Conservation (phyloP, 2,113 vertebrate species). For the Silurus glanis region DNA sequence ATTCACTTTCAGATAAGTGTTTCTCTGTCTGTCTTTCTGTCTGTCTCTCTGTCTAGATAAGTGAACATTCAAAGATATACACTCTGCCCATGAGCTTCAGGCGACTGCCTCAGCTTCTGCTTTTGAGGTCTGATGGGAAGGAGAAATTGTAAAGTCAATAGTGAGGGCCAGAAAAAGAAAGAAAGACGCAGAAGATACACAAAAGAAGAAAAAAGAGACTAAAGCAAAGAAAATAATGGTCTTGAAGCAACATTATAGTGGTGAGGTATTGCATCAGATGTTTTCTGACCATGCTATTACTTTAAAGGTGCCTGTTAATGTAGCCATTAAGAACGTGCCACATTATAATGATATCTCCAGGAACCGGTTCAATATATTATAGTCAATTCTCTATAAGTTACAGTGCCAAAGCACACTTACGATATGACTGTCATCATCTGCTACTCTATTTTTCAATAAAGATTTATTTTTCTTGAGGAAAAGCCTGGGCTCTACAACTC, state of each 20-base stretch:
- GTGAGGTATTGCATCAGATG: conserved; percentile 69
- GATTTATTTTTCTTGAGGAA: conserved; percentile 11
- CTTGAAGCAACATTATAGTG: conserved; percentile 63
- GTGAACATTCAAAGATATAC: conserved; percentile 66
- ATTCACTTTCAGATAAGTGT: not conserved
- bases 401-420: conserved; percentile 2
- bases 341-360: conserved; percentile 31
- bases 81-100: conserved; percentile 62
- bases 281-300: conserved; percentile 34
- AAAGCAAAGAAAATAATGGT: conserved; percentile 66
- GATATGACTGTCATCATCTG: conserved; percentile 24
- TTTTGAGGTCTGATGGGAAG: conserved; percentile 65
- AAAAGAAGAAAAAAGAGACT: conserved; percentile 42
- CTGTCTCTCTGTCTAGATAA: conserved; percentile 40
- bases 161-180: conserved; percentile 47
- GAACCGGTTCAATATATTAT: conserved; percentile 46
- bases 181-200: conserved; percentile 40
- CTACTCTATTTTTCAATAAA: conserved; percentile 29
- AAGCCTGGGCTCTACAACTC: conserved; percentile 5
- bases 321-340: conserved; percentile 54
- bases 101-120: conserved; percentile 36
- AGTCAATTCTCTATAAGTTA: conserved; percentile 2
- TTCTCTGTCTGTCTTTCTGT: conserved; percentile 24
- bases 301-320: conserved; percentile 58
- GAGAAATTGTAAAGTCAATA: conserved; percentile 78